Percentiles rank a stretch among this genome's conserved stretches.
Conservation (phyloP, 2,113 vertebrate genomes). For the Carlito syrichta region DNA sequence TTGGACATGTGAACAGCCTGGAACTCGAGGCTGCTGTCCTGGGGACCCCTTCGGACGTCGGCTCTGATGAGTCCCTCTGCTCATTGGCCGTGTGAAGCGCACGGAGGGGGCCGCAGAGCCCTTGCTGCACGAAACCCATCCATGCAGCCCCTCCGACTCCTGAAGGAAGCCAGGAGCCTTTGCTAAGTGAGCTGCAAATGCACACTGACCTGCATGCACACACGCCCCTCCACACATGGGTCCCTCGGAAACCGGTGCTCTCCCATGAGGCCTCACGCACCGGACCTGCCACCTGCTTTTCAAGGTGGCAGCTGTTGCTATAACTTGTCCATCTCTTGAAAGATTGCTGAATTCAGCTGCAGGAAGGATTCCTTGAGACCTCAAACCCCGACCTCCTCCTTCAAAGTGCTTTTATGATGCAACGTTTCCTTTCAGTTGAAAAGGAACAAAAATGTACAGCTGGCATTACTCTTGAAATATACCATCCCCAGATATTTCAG, state of each 20-base stretch:
- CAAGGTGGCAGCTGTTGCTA: neutral
- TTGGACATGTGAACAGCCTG: slow-evolving; percentile 64
- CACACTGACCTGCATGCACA: neutral
- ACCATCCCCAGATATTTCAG: neutral
- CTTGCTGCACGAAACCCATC: slow-evolving; percentile 69
- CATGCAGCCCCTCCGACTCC: slow-evolving; percentile 21
- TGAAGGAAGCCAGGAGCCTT: slow-evolving; percentile 39
- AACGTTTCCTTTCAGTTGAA: neutral
- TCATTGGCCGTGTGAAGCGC: slow-evolving; percentile 50
- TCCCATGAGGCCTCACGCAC: neutral
- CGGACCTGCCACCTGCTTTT: neutral
- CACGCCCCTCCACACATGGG: too few species aligned
- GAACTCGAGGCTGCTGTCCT: slow-evolving; percentile 32
- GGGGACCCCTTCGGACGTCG: too few species aligned
- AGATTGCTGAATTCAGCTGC: neutral
- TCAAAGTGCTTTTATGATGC: neutral
- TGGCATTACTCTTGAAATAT: neutral
- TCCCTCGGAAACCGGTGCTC: neutral
- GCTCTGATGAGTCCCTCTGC: slow-evolving; percentile 64
- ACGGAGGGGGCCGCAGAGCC: too few species aligned
- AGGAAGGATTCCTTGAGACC: neutral
- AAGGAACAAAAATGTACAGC: neutral
- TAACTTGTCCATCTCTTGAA: neutral
- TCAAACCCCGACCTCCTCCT: neutral
- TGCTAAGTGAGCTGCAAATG: neutral